Evolutionary conservation across 2,113 vertebrate genomes (phyloP).

Genomic region (Hydropotes inermis): DNA sequence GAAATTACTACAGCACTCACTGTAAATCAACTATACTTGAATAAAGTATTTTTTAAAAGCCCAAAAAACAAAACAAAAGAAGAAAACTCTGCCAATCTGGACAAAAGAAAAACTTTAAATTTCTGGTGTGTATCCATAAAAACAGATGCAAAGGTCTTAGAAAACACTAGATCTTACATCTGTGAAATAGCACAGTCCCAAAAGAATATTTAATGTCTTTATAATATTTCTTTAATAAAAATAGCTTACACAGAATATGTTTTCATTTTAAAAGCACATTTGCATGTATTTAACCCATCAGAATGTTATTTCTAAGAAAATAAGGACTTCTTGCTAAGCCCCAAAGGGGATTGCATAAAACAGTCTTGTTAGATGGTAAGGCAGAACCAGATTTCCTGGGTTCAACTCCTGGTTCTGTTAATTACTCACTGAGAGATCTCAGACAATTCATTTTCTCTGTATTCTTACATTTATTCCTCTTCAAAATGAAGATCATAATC

Average conservation of each 20-base stretch:
- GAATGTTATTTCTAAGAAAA: slow-evolving; percentile 24
- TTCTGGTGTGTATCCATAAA: not conserved
- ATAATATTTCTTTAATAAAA: not conserved
- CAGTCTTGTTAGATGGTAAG: not conserved
- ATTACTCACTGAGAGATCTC: not conserved
- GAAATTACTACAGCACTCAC: not conserved
- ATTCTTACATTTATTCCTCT: not conserved
- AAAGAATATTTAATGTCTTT: not conserved
- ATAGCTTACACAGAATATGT: not conserved
- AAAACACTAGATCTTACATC: not conserved
- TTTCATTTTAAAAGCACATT: not conserved
- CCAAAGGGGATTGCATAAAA: not conserved
- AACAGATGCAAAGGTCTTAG: not conserved
- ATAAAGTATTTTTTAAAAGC: not conserved
- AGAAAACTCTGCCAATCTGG: not conserved
- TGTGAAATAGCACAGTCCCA: not conserved
- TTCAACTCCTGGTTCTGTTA: not conserved
- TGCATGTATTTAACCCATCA: not conserved
- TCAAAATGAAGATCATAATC: not conserved
- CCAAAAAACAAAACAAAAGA: not conserved
- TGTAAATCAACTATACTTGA: not conserved
- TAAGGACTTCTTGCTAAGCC: not conserved
- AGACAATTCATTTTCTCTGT: not conserved
- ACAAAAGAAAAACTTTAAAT: not conserved
- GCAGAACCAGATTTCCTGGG: not conserved